Evolutionary conservation across 2,113 vertebrate species (phyloP).

Genomic region (Nycticebus coucang): DNA sequence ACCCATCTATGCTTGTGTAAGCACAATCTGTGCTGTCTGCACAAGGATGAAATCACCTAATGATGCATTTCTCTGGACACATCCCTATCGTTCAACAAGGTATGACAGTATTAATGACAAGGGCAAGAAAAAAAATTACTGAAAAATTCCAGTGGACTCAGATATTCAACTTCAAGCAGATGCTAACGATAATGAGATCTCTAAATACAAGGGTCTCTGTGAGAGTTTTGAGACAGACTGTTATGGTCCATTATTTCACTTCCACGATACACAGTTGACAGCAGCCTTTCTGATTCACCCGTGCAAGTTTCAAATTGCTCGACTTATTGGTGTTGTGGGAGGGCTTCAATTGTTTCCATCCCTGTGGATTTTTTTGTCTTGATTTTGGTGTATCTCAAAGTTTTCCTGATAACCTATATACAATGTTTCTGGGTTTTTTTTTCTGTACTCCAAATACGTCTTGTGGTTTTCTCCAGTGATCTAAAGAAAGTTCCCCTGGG

Average conservation of each 20-base stretch:
- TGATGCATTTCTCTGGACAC: not conserved
- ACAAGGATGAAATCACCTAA: not conserved
- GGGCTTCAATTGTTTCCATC: too few relatives aligned
- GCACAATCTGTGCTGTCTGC: not conserved
- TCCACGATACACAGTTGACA: too few relatives aligned
- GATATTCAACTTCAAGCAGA: not conserved
- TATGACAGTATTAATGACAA: not conserved
- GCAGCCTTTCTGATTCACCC: too few relatives aligned
- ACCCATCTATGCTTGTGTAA: not conserved
- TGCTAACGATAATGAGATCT: not conserved
- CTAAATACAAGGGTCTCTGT: not conserved
- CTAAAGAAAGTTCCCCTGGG: not conserved
- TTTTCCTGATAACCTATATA: too few relatives aligned
- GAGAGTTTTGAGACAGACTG: too few relatives aligned
- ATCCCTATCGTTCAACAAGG: not conserved
- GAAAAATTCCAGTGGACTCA: not conserved
- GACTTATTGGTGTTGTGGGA: too few relatives aligned
- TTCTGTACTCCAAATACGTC: not conserved
- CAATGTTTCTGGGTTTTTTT: not conserved
- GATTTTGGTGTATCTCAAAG: too few relatives aligned
- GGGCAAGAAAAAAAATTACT: not conserved
- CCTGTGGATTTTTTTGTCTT: too few relatives aligned
- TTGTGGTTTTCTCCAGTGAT: not conserved
- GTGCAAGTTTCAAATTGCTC: too few relatives aligned
- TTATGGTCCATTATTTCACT: too few relatives aligned